Evolutionary conservation across 2,797 vertebrate genomes (phyloP).

Genomic region (Myripristis jacobus): DNA sequence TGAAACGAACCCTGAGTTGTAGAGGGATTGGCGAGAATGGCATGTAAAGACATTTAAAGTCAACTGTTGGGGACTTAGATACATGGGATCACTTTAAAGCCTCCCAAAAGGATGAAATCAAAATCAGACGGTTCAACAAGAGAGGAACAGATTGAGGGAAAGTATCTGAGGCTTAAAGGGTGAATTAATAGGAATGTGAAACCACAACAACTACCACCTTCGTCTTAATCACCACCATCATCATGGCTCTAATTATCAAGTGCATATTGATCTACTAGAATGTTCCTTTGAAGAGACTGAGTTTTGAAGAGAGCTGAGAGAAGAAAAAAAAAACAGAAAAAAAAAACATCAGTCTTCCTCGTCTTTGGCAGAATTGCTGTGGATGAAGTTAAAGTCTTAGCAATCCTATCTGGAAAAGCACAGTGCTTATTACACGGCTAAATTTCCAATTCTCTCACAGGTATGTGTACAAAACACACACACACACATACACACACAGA

Average conservation of each 20-base stretch:
- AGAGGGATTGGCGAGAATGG: constrained; percentile 57
- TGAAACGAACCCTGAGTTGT: constrained; percentile 76
- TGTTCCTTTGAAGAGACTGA: constrained; percentile 41
- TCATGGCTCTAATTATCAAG: constrained; percentile 54
- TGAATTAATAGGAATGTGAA: constrained; percentile 2
- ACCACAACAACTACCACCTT: constrained; percentile 46
- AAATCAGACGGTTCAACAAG: constrained; percentile 40
- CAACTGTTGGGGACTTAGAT: constrained; percentile 41
- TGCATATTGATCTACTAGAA: constrained; percentile 49
- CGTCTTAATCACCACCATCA: constrained; percentile 51
- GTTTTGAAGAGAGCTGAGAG: constrained; percentile 38
- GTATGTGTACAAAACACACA: constrained; percentile 52
- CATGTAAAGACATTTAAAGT: constrained; percentile 66
- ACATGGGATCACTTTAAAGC: constrained; percentile 54
- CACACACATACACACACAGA: constrained; percentile 27
- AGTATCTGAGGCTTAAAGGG: constrained; percentile 7
- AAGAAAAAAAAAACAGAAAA: neutral
- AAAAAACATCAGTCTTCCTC: constrained; percentile 49
- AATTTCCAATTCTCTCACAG: constrained; percentile 82
- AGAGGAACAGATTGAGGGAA: neutral
- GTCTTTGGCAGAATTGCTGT: constrained; percentile 76
- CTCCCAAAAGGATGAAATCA: constrained; percentile 33
- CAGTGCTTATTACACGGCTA: constrained; percentile 78
- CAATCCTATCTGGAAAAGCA: constrained; percentile 75
- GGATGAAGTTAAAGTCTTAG: constrained; percentile 73